Base-by-base conservation (phyloP, 2,888 invertebrate genomes). In the Sericinus montela region DNA sequence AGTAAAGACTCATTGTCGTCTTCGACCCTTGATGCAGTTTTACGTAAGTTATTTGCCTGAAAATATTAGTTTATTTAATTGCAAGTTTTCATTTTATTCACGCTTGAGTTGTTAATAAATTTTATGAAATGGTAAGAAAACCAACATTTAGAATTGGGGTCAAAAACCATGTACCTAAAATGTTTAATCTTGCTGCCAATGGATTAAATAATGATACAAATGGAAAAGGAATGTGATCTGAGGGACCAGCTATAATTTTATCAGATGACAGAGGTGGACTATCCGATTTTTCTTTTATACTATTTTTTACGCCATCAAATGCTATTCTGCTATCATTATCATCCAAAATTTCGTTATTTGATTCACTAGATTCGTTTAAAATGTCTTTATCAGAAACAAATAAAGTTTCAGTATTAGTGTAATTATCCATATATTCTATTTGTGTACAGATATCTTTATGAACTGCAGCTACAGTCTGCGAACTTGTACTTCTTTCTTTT, bases 1-100 rank as follows among this genome's bases (percentile, higher is more conserved):
- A 96, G 94, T 86, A 98, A 91, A 65, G 96, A 96, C 86, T 98
- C 98, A 91, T 98, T 98, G 91, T 98, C 98, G 82, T 97, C 97
- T 89, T 98, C 98, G 79, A 98, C 93, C 72, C 97, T 94, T 75
- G 95, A 93, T 74, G 97, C 92, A 90, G 96, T 96, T 91, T 95
- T 95, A 86, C 96, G 92, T 81, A 95, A 92, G 88, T 93, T 94
- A 91, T 95, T 93, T 78, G 93, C 94, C 95, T 95, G 93, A 80
- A 93, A 87, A 85, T 80, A 84, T 75, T 80, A 71, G 82, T 82
- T 83, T 80, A 77, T 81, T 75, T 59, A 56, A 59, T 57, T 53
- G 56, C 56, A 53, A 46, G n/a, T 51, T 65, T 62, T 62, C 66
- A 59, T 54, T 51, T 60, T 55, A 49, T 55, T 61, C 40, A 43